Evolutionary conservation across 2,113 vertebrate species (phyloP).

Genomic region (Egretta garzetta): DNA sequence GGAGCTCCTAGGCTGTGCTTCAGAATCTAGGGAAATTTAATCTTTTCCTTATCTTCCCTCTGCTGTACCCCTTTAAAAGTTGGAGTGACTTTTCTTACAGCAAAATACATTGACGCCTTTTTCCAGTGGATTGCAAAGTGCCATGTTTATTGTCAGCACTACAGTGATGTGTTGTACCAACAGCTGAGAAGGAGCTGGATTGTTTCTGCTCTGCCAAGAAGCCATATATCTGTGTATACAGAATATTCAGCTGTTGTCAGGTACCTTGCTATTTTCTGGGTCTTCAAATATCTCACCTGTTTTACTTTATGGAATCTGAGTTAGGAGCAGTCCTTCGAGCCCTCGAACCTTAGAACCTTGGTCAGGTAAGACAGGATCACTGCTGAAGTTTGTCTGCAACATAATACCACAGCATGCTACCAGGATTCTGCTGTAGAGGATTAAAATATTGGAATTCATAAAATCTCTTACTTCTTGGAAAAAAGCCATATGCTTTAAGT

Average conservation of each 20-base stretch:
- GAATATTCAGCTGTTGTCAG: not conserved
- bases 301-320: not conserved
- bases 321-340: not conserved
- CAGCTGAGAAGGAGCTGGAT: not conserved
- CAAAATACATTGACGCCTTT: not conserved
- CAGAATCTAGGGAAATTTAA: not conserved
- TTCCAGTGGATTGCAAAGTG: not conserved
- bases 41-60: not conserved
- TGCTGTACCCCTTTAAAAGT: not conserved
- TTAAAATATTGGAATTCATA: not conserved
- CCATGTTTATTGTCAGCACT: not conserved
- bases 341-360: not conserved
- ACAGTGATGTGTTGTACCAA: not conserved
- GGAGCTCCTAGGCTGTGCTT: not conserved
- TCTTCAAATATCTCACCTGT: not conserved
- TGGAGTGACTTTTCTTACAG: not conserved
- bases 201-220: not conserved
- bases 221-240: not conserved
- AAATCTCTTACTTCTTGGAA: not conserved
- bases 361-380: not conserved
- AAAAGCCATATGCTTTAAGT: not conserved
- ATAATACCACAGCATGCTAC: not conserved
- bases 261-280: not conserved
- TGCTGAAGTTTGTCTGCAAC: not conserved
- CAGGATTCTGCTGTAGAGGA: not conserved